Evolutionary conservation across 2,113 vertebrate species (phyloP), one percentile per base, ranked within the genome.

Genomic region (Telmatochromis sp.): DNA sequence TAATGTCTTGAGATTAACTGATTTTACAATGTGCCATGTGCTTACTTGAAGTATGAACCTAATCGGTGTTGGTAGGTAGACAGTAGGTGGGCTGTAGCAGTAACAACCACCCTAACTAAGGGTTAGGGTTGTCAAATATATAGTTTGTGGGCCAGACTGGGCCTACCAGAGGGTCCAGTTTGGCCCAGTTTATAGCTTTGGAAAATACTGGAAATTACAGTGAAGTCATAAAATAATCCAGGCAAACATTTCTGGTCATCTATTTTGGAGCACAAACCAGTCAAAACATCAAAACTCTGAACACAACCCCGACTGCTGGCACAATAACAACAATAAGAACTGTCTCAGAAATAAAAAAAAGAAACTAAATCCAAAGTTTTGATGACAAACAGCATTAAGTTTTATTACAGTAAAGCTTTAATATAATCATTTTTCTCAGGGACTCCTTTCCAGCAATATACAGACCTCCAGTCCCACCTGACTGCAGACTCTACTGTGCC

Each of bases 401-500:
- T 15, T 68, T 68, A 68, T 40, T 2, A 40, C 7, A 68, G 63
- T 40, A 21, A 68, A 68, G 63, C 63, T 57, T 15, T 13, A 17
- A 63, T 13, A 10, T 65, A 86, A 84, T 75, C 21, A 73, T 45
- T 50, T 71, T 71, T 51, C 81, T 58, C 63, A 79, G 31, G 9
- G 53, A 35, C 28, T 53, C 40, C 45, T 35, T 55, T 23, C 17
- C 50, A 80, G 65, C 58, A 33, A 26, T n/a, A 33, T 10, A 4
- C 14, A n/a, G n/a, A 9, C 19, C n/a, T 42, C 26, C 37, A 55
- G 31, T 63, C 81, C 51, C 83, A 82, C 86, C 89, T 89, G 78
- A 85, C 63, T 47, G 63, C 53, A n/a, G 79, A 12, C 57, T 28
- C 31, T 19, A 28, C 83, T 19, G 93, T 87, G 78, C 87, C 94